phyloP scores from a whole-genome alignment of 2,797 vertebrate species.

The Telmatherina bonti region DNA sequence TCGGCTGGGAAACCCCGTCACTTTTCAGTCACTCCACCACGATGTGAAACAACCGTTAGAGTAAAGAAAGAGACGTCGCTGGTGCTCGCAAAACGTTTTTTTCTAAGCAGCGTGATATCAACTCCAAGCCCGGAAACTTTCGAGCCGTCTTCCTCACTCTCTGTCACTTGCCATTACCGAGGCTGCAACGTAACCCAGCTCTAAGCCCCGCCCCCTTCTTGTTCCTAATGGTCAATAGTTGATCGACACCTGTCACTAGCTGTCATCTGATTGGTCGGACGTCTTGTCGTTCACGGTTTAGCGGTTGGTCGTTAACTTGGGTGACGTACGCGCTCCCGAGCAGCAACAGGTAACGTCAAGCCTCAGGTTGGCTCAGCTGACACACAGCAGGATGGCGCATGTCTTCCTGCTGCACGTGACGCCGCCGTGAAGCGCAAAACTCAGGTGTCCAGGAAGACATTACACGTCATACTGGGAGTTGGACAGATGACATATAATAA shows the following conservation, averaged over 20 bases:
- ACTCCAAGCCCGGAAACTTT: conserved; percentile 57
- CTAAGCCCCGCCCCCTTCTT: conserved; percentile 43
- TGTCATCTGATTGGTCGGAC: conserved; percentile 60
- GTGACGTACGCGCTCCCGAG: conserved; percentile 46
- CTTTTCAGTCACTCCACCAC: conserved; percentile 6
- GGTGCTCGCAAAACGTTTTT: not conserved
- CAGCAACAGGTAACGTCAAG: conserved; percentile 64
- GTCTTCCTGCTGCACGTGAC: not conserved
- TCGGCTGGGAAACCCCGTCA: not conserved
- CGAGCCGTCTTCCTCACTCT: conserved; percentile 61
- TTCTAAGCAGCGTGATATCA: conserved; percentile 1
- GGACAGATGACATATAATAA: too few relatives aligned
- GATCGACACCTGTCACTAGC: conserved; percentile 63
- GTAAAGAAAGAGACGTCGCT: not conserved
- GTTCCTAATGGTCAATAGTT: conserved; percentile 57
- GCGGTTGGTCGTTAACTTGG: not conserved
- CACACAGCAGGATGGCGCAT: too few relatives aligned
- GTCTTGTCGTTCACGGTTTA: conserved; percentile 40
- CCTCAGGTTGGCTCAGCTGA: not conserved
- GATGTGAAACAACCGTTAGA: not conserved
- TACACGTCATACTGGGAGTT: not conserved
- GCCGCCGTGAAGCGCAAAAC: not conserved
- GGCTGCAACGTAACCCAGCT: conserved; percentile 53
- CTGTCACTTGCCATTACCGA: conserved; percentile 68
- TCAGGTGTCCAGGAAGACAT: not conserved